These are phyloP conservation scores for Spheniscus mendiculus DNA, from an alignment of 2,113 vertebrate species.

Conservation along the genomic window DNA sequence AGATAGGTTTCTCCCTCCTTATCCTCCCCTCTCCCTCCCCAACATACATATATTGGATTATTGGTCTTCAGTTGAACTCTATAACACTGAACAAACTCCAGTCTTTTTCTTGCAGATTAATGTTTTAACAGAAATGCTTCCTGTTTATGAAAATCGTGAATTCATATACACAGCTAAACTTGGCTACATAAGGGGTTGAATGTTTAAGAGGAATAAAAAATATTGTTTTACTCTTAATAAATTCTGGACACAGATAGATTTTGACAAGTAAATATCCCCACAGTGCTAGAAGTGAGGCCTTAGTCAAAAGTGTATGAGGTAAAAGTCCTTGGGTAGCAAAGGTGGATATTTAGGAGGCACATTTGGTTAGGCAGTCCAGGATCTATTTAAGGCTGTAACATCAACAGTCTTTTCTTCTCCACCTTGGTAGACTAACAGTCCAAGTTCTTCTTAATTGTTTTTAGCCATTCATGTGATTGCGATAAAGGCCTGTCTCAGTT, in stretches of 20 bases:
- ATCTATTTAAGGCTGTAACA: not conserved
- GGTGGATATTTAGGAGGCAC: not conserved
- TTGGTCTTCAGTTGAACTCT: constrained; percentile 71
- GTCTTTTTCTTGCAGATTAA: constrained; percentile 11
- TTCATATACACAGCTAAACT: constrained; percentile 6
- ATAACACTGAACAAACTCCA: not conserved
- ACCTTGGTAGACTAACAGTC: not conserved
- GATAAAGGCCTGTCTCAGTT: not conserved
- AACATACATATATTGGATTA: constrained; percentile 40
- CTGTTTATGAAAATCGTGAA: constrained; percentile 37
- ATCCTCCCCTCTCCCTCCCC: not conserved
- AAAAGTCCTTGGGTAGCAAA: not conserved
- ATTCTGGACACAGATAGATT: not conserved
- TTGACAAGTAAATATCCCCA: not conserved
- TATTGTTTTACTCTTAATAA: not conserved
- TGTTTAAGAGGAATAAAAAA: not conserved
- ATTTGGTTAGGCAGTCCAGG: not conserved
- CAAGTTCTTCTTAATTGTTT: not conserved
- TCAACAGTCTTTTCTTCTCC: not conserved
- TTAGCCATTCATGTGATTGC: not conserved
- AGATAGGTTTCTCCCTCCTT: not conserved
- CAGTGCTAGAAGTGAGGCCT: not conserved
- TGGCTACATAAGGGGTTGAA: not conserved
- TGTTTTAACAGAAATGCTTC: not conserved
- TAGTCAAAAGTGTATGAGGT: not conserved